Evolutionary conservation across 1,140 invertebrate genomes (phyloP), one percentile per base, ranked within the genome.

Genomic region (Calephelis nemesis): DNA sequence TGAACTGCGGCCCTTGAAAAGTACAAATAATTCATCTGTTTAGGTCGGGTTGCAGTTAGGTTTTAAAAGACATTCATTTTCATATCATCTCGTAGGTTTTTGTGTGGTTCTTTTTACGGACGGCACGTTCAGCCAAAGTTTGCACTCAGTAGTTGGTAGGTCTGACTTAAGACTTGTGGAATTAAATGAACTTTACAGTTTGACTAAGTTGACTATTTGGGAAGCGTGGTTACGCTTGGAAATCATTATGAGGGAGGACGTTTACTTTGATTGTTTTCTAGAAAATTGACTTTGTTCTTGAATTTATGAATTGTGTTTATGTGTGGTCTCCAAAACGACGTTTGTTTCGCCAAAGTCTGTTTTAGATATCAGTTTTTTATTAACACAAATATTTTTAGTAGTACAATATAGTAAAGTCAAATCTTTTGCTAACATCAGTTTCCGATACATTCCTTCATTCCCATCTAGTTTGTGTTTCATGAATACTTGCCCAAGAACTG

Each of bases 21-120:
- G 88, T 91, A 91, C 88, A 91, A 91, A 91, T 88, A 87, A 73
- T 80, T 80, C 73, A 58, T 83, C 76, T 69, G 74, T 81, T 84
- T 88, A 89, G 88, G 83, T 84, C 76, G 83, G 78, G 76, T 69
- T 75, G 83, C 81, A 76, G 77, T 71, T 70, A 52, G 66, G 69
- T 63, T 67, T 72, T 74, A 84, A 88, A 88, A 87, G 84, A 87
- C 84, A 84, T 74, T 79, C 71, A 75, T 77, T 65, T 71, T 78
- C 75, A 78, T 80, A 79, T 82, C 81, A 83, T 84, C 73, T 64
- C 72, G 66, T 78, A 74, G 74, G 69, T 72, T 68, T 66, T 69
- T 64, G 39, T 50, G 19, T 62, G 40, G 13, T 47, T 60, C 64
- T 63, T 49, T 13, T 62, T 68, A 60, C 39, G 45, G 47, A 39